These are phyloP conservation scores for Dermolepida albohirtum DNA, from an alignment of 2,888 invertebrate species.

Conservation along the genomic window DNA sequence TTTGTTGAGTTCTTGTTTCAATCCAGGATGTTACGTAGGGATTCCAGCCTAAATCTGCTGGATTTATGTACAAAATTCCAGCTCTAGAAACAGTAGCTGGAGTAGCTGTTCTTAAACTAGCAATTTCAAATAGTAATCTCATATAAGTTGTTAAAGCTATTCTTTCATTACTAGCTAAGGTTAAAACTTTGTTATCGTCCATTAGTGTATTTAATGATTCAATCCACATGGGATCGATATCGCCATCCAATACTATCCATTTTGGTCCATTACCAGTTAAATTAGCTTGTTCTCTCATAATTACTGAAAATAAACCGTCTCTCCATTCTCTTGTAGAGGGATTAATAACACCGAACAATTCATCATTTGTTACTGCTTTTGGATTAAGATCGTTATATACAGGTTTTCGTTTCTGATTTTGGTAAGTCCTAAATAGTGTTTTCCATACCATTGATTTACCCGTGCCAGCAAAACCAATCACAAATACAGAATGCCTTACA, in stretches of 20 bases:
- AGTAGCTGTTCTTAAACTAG: conserved; percentile 89
- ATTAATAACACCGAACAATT: conserved; percentile 94
- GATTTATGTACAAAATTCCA: conserved; percentile 94
- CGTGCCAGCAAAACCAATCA: conserved; percentile 85
- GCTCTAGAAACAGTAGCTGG: conserved; percentile 96
- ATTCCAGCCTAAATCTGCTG: conserved; percentile 94
- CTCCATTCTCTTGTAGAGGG: conserved; percentile 95
- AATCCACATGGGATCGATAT: conserved; percentile 99
- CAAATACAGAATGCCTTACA: conserved; percentile 88
- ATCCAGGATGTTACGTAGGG: conserved; percentile 93
- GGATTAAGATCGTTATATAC: conserved; percentile 92
- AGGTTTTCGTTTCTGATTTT: conserved; percentile 85
- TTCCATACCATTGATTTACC: conserved; percentile 96
- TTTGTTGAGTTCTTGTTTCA: conserved; percentile 77
- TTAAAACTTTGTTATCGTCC: conserved; percentile 97
- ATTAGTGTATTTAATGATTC: conserved; percentile 96
- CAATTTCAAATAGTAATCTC: conserved; percentile 94
- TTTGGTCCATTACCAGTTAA: conserved; percentile 87
- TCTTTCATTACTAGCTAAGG: conserved; percentile 93
- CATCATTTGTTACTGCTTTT: conserved; percentile 95
- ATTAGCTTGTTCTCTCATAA: conserved; percentile 95
- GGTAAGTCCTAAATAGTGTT: conserved; percentile 85
- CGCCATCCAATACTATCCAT: conserved; percentile 96
- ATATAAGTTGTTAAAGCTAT: conserved; percentile 90
- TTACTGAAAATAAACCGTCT: conserved; percentile 88